phyloP scores from a whole-genome alignment of 2,888 invertebrate genomes.

The Rotaria sp. region DNA sequence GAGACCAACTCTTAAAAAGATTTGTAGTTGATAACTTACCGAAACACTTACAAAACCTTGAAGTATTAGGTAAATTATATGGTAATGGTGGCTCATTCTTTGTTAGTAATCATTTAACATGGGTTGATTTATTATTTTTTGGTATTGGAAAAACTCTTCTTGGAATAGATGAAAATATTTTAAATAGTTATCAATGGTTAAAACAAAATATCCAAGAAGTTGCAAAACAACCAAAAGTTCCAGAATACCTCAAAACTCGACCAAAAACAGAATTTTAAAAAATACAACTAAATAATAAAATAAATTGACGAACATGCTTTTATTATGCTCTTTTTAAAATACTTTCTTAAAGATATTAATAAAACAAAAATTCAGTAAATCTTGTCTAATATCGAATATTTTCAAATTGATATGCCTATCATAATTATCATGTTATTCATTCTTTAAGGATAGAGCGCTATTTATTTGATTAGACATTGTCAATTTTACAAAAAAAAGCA shows the following conservation, averaged over 20 bases:
- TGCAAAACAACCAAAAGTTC: constrained; percentile 41
- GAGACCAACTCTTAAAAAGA: neutral
- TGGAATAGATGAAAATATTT: constrained; percentile 37
- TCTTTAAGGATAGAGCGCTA: too few species aligned
- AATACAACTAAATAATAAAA: too few species aligned
- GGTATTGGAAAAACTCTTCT: constrained; percentile 34
- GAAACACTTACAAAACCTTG: constrained; percentile 18
- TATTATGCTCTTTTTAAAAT: too few species aligned
- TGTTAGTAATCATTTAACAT: constrained; percentile 42
- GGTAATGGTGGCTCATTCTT: constrained; percentile 31
- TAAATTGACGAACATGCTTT: too few species aligned
- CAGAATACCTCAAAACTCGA: constrained; percentile 43
- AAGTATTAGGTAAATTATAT: neutral
- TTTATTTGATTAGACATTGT: too few species aligned
- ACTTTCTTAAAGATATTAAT: neutral
- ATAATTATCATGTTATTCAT: too few species aligned
- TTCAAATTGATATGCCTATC: too few species aligned
- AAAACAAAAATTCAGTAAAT: too few species aligned
- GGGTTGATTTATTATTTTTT: constrained; percentile 43
- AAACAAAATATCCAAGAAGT: constrained; percentile 41
- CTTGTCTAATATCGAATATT: too few species aligned
- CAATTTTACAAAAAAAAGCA: too few species aligned
- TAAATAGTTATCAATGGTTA: constrained; percentile 42
- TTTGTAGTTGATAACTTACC: neutral
- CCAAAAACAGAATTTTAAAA: too few species aligned